These are phyloP conservation scores for Lucilia cuprina DNA, from an alignment of 1,140 invertebrate species.

Conservation along the genomic window DNA sequence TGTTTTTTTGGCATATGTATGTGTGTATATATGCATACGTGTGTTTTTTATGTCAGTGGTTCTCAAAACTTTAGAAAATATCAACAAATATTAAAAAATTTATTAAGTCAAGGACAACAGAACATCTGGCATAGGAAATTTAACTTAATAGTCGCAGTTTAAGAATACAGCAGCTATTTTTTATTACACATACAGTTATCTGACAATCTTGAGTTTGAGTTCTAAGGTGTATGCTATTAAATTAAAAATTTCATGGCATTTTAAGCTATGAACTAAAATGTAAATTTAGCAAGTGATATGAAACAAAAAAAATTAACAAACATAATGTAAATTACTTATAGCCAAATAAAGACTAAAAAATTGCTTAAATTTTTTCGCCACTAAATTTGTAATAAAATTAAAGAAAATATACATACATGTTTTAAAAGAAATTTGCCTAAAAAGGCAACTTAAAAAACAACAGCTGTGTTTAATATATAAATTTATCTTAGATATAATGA, in stretches of 20 bases:
- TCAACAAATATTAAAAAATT: too few relatives aligned
- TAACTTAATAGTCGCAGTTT: too few relatives aligned
- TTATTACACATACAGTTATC: too few relatives aligned
- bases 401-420: too few relatives aligned
- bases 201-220: background rate
- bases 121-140: too few relatives aligned
- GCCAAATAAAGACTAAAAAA: background rate
- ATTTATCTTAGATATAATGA: background rate
- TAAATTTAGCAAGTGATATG: background rate
- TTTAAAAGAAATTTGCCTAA: background rate
- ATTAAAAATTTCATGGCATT: background rate
- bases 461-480: background rate
- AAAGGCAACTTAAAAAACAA: background rate
- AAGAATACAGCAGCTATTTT: too few relatives aligned
- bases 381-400: too few relatives aligned
- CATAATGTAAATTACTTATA: background rate
- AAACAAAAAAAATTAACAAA: background rate
- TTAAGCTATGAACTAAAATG: background rate
- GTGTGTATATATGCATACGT: too few relatives aligned
- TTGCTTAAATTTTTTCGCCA: background rate
- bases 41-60: too few relatives aligned
- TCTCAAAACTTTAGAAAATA: too few relatives aligned
- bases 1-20: too few relatives aligned
- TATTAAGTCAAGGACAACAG: too few relatives aligned
- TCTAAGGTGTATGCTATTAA: background rate